phyloP scores from a whole-genome alignment of 1,140 invertebrate genomes.

The Ridgeia piscesae region DNA sequence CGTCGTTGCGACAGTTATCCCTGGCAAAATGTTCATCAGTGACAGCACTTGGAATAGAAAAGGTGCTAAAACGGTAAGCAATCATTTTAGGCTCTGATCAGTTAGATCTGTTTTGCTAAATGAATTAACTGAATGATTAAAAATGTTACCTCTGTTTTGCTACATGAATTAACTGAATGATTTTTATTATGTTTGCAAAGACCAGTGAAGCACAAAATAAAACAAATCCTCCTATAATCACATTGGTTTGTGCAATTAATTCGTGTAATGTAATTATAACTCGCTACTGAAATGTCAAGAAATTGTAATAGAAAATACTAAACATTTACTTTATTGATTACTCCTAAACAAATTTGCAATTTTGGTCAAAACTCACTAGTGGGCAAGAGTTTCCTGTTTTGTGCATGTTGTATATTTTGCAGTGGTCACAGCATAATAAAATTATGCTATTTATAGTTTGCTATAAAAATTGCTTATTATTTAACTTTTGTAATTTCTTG shows the following conservation, averaged over 20 bases:
- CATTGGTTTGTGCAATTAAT: not conserved
- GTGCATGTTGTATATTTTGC: not conserved
- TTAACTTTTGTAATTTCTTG: not conserved
- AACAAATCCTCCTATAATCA: not conserved
- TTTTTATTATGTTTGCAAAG: not conserved
- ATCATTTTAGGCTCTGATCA: not conserved
- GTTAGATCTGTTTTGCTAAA: not conserved
- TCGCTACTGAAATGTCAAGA: no score
- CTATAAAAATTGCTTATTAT: not conserved
- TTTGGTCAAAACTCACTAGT: not conserved
- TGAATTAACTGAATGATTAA: not conserved
- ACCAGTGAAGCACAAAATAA: not conserved
- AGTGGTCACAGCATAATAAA: not conserved
- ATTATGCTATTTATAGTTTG: not conserved
- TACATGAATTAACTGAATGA: not conserved
- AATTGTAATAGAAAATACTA: not conserved
- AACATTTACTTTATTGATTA: not conserved
- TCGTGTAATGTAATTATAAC: not conserved
- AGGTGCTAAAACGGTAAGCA: constrained; percentile 8
- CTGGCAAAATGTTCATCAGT: constrained; percentile 7
- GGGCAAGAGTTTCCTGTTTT: not conserved
- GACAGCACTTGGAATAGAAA: not conserved
- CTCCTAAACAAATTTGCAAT: not conserved
- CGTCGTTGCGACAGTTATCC: not conserved
- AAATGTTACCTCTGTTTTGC: not conserved